These are phyloP conservation scores for Drosophila imparisetae DNA, from an alignment of 2,888 invertebrate species.

Conservation along the genomic window DNA sequence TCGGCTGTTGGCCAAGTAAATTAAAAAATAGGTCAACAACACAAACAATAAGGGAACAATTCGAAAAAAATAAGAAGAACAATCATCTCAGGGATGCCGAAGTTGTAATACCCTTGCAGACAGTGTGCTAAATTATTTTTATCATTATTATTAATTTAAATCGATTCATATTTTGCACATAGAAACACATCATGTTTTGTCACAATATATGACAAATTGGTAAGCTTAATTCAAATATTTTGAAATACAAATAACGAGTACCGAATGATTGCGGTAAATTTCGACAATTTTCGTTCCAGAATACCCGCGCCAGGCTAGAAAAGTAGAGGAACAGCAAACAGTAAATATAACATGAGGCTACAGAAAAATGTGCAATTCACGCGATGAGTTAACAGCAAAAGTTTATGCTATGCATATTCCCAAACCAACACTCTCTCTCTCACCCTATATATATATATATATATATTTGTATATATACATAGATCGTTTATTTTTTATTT, in stretches of 20 bases:
- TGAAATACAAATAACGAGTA: not conserved
- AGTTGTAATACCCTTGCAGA: constrained; percentile 4
- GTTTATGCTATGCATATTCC: constrained; percentile 51
- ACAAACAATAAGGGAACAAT: constrained; percentile 2
- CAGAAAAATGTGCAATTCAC: constrained; percentile 66
- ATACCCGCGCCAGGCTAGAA: not conserved
- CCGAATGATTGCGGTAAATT: not conserved
- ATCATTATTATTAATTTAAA: too few species aligned
- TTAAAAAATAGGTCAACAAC: constrained; percentile 55
- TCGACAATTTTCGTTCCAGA: too few species aligned
- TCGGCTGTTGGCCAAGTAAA: constrained; percentile 36
- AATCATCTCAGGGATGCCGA: not conserved
- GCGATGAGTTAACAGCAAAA: constrained; percentile 74
- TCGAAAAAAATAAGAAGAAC: not conserved
- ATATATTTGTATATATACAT: not conserved
- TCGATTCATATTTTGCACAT: not conserved
- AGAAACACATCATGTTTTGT: not conserved
- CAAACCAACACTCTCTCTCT: not conserved
- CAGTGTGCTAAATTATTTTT: too few species aligned
- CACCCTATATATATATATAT: not conserved
- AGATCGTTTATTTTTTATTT: not conserved
- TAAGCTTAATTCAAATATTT: not conserved
- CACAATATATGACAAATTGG: not conserved
- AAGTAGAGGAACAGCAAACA: constrained; percentile 12
- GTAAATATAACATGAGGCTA: constrained; percentile 9